These are phyloP conservation scores for Carabus problematicus DNA, from an alignment of 2,888 invertebrate genomes.

Conservation along the genomic window DNA sequence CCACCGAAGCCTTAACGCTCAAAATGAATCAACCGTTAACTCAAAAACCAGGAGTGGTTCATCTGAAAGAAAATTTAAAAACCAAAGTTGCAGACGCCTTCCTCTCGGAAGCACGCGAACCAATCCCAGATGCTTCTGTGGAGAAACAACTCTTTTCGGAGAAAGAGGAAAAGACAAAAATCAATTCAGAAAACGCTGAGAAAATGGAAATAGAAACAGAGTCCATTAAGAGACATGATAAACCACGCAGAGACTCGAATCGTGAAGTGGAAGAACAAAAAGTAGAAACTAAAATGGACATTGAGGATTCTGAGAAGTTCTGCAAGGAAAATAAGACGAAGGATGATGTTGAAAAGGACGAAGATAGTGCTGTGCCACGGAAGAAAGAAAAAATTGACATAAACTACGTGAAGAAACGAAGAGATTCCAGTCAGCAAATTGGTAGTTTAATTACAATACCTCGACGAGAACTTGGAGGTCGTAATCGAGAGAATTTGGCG, in stretches of 20 bases:
- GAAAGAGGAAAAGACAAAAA: conserved; percentile 31
- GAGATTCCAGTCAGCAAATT: conserved; percentile 57
- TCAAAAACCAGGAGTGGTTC: conserved; percentile 7
- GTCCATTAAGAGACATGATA: conserved; percentile 15
- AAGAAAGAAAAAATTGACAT: conserved; percentile 64
- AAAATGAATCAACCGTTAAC: conserved; percentile 29
- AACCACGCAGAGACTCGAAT: conserved; percentile 52
- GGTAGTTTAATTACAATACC: conserved; percentile 57
- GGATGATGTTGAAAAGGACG: conserved; percentile 58
- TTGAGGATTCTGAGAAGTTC: conserved; percentile 54
- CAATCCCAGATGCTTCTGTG: conserved; percentile 49
- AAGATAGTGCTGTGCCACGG: conserved; percentile 58
- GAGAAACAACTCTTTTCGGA: conserved; percentile 24
- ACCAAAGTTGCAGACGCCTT: conserved; percentile 66
- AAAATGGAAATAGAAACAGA: conserved; percentile 46
- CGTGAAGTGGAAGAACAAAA: conserved; percentile 53
- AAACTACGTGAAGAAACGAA: conserved; percentile 54
- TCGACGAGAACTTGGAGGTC: conserved; percentile 52
- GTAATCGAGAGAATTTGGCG: conserved; percentile 52
- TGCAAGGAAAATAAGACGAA: conserved; percentile 57
- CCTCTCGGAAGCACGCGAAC: conserved; percentile 66
- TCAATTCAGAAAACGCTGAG: conserved; percentile 45
- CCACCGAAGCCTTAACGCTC: conserved; percentile 35
- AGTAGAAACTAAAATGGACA: conserved; percentile 26
- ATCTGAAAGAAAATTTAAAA: conserved; percentile 52